A percentile compares a stretch with the other conserved stretches of the same genome.
These are phyloP conservation scores for Penaeus indicus DNA, from an alignment of 1,140 invertebrate genomes.

Conservation along the genomic window DNA sequence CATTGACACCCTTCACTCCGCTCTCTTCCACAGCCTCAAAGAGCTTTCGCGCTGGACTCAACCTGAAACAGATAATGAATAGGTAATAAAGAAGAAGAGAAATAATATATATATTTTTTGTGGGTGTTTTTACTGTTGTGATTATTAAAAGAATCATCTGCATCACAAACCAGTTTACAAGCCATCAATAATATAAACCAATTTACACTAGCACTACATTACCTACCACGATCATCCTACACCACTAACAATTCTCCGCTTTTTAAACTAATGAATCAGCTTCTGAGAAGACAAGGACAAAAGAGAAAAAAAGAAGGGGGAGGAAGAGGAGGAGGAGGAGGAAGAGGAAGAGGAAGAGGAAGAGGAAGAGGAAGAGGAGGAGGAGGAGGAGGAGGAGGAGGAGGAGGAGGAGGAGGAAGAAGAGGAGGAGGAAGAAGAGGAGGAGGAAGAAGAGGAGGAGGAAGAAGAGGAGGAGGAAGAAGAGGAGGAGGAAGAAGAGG, in stretches of 20 bases:
- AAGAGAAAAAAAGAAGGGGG: conserved; percentile 11
- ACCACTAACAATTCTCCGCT: too few relatives aligned
- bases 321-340: conserved; percentile 10
- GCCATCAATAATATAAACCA: too few relatives aligned
- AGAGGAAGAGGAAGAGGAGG: too few relatives aligned
- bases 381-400: conserved; percentile 10
- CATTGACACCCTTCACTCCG: conserved; percentile 51
- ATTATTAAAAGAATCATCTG: too few relatives aligned
- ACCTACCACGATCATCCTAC: too few relatives aligned
- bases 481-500: conserved; percentile 11
- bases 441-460: conserved; percentile 11
- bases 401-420: conserved; percentile 11
- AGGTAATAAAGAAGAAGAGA: background rate
- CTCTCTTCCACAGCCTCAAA: conserved; percentile 47
- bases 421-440: conserved; percentile 11
- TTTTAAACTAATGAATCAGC: too few relatives aligned
- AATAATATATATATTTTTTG: too few relatives aligned
- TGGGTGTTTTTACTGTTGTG: too few relatives aligned
- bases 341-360: too few relatives aligned
- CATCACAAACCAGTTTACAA: too few relatives aligned
- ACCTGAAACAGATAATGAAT: conserved; percentile 6
- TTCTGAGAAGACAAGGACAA: background rate
- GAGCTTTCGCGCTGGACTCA: conserved; percentile 36
- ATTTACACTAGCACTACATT: too few relatives aligned
- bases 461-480: conserved; percentile 11